Evolutionary conservation across 2,888 invertebrate genomes (phyloP), one percentile per base, ranked within the genome.

Genomic region (Mamestra brassicae): DNA sequence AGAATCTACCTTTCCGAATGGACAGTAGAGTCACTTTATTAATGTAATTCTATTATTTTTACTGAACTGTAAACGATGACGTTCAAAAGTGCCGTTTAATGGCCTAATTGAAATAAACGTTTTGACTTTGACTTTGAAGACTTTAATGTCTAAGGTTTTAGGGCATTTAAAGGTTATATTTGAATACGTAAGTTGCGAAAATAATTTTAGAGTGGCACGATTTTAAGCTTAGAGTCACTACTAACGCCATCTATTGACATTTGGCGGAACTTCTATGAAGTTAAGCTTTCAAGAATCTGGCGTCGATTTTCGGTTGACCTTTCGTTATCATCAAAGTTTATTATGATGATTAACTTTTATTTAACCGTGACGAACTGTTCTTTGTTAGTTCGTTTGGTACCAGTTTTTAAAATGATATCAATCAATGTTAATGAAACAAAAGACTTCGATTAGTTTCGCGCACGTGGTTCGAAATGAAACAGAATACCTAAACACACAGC

Each of bases 241-340:
- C 71, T 76, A 77, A 38, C 88, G 83, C 88, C 87, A 88, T 85
- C 87, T 87, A 26, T 78, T 76, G 34, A 2, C 13, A 13, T 17
- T 36, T 36, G 15, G 4, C 36, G 6, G 76, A 78, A 87, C 72
- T 78, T 60, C 5, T 68, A 67, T 45, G 17, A 62, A 57, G 57
- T 60, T 10, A 50, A 80, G 80, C 80, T 80, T 83, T 68, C 8
- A 17, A 62, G 47, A n/a, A 42, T 71, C 60, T 10, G 63, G 42
- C 50, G 38, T 55, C n/a, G 10, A 15, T 63, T 62, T 64, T 81
- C 15, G 10, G 13, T 62, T 71, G 65, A 71, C 65, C 71, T 78
- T 79, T 66, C 26, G 55, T 55, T 83, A 52, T 17, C 52, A 77
- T 69, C 45, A 45, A 75, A 71, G 54, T 72, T 60, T 70, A 75